Evolutionary conservation across 2,888 invertebrate genomes (phyloP).

Genomic region (Choreutis nemorana): DNA sequence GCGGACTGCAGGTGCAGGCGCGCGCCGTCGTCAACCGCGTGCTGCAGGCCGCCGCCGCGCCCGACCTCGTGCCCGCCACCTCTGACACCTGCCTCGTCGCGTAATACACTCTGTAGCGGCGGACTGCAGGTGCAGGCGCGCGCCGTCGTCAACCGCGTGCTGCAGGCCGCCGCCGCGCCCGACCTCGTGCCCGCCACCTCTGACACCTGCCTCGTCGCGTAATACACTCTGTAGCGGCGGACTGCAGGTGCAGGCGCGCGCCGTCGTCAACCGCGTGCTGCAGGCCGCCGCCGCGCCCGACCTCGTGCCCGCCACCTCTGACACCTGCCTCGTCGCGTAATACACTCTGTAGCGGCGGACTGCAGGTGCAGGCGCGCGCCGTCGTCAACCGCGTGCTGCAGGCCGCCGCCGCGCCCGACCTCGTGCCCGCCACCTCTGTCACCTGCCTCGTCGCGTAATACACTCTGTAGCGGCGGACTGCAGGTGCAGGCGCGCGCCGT

Average conservation of each 20-base stretch:
- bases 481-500: constrained; percentile 83
- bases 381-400: constrained; percentile 92
- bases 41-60: constrained; percentile 76
- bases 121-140: constrained; percentile 79
- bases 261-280: constrained; percentile 90
- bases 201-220: constrained; percentile 60
- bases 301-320: constrained; percentile 49
- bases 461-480: constrained; percentile 91
- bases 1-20: constrained; percentile 84
- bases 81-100: constrained; percentile 60
- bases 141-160: constrained; percentile 90
- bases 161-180: constrained; percentile 76
- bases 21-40: constrained; percentile 93
- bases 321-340: constrained; percentile 60
- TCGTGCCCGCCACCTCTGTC: constrained; percentile 51
- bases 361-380: constrained; percentile 92
- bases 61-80: constrained; percentile 51
- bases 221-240: constrained; percentile 89
- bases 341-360: constrained; percentile 88
- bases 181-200: constrained; percentile 52
- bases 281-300: constrained; percentile 74
- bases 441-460: constrained; percentile 60
- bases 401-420: constrained; percentile 69
- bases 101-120: constrained; percentile 82
- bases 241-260: constrained; percentile 75